Conservation (phyloP, 2,888 invertebrate genomes). For the Troides oblongomaculatus region DNA sequence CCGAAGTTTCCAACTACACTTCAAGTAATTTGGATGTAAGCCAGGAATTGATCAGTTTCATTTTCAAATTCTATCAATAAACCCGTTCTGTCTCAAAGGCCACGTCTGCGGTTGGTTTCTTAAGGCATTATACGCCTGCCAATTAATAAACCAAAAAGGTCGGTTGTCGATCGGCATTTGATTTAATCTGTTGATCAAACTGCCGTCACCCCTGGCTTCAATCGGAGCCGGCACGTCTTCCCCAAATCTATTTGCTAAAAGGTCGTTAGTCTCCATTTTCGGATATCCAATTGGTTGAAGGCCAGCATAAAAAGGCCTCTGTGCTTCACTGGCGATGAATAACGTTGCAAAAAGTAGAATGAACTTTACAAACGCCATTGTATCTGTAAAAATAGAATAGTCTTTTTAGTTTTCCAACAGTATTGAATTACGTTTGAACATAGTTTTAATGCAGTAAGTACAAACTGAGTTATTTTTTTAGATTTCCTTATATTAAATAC, state of each 20-base stretch:
- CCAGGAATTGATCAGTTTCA: neutral
- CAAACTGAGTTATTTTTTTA: too few relatives aligned
- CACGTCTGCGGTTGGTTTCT: conserved; percentile 62
- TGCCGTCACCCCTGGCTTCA: conserved; percentile 80
- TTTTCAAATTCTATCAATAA: conserved; percentile 34
- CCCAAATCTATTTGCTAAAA: conserved; percentile 75
- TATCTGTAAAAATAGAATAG: conserved; percentile 35
- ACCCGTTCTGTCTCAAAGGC: conserved; percentile 50
- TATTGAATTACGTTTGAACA: neutral
- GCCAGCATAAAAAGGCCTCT: conserved; percentile 84
- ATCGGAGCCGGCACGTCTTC: conserved; percentile 72
- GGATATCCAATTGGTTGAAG: conserved; percentile 80
- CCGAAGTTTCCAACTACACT: too few relatives aligned
- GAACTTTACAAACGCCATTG: conserved; percentile 51
- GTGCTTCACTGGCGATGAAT: conserved; percentile 59
- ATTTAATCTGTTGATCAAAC: conserved; percentile 78
- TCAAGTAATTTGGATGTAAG: too few relatives aligned
- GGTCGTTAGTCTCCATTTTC: conserved; percentile 58
- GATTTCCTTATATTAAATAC: too few relatives aligned
- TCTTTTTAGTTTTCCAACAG: neutral
- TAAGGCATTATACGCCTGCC: conserved; percentile 79
- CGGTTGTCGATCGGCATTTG: conserved; percentile 80
- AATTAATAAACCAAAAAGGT: conserved; percentile 85
- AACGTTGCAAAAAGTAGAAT: conserved; percentile 45
- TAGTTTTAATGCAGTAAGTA: too few relatives aligned